phyloP scores from a whole-genome alignment of 1,140 invertebrate genomes.

The Hestina assimilis region DNA sequence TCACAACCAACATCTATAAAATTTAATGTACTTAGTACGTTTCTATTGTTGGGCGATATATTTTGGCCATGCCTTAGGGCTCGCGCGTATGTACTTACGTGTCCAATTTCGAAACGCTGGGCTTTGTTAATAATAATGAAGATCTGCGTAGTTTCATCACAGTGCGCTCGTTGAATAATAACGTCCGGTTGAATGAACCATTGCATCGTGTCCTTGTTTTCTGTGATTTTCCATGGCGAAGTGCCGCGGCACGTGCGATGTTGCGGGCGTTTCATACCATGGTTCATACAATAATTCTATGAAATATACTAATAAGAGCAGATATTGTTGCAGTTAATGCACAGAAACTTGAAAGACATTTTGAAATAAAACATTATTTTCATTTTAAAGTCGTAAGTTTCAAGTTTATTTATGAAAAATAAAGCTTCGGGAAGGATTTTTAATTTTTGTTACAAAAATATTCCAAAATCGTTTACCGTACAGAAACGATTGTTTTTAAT shows the following conservation, averaged over 20 bases:
- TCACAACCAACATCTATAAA: neutral
- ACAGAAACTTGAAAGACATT: too few species aligned
- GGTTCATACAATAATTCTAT: neutral
- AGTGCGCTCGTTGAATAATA: slow-evolving; percentile 74
- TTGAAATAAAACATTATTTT: too few species aligned
- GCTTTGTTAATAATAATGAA: slow-evolving; percentile 76
- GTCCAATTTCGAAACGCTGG: slow-evolving; percentile 62
- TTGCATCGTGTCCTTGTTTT: slow-evolving; percentile 77
- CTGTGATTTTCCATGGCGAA: slow-evolving; percentile 72
- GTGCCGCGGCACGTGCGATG: slow-evolving; percentile 45
- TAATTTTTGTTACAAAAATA: too few species aligned
- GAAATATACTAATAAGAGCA: too few species aligned
- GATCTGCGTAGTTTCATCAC: slow-evolving; percentile 74
- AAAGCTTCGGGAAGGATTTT: too few species aligned
- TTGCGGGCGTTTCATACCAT: slow-evolving; percentile 18
- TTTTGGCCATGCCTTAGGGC: slow-evolving; percentile 35
- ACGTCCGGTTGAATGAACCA: slow-evolving; percentile 75
- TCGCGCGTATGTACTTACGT: slow-evolving; percentile 42
- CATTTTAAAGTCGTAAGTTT: too few species aligned
- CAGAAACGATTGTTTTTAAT: too few species aligned
- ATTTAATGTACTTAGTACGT: neutral
- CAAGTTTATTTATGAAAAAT: too few species aligned
- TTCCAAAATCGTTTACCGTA: too few species aligned
- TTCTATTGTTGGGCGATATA: neutral
- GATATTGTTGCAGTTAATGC: too few species aligned